phyloP scores from a whole-genome alignment of 35 echinoderm and acorn worm species.

The Ophiothrix spiculata region DNA sequence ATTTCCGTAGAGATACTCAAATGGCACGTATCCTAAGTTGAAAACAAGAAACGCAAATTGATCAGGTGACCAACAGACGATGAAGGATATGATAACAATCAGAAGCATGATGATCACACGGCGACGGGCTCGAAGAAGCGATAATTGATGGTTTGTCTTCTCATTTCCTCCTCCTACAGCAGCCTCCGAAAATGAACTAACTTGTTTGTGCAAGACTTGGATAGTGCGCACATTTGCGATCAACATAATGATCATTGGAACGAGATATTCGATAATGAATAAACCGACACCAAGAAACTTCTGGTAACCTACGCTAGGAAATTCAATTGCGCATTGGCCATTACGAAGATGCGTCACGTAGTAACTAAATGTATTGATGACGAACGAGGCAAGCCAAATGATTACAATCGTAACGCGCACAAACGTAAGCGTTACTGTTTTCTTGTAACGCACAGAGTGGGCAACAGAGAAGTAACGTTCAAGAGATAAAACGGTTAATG shows the following conservation, averaged over 20 bases:
- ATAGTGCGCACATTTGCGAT: conserved; percentile 51
- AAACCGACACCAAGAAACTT: conserved; percentile 41
- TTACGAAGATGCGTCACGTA: conserved; percentile 18
- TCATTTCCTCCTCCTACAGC: neutral
- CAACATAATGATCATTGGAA: conserved; percentile 76
- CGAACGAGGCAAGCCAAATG: conserved; percentile 61
- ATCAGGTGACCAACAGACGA: conserved; percentile 78
- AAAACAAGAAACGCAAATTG: conserved; percentile 63
- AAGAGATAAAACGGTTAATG: conserved; percentile 53
- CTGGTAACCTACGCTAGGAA: conserved; percentile 14
- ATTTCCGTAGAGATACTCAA: conserved; percentile 39
- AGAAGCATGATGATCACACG: conserved; percentile 67
- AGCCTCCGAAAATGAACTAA: neutral
- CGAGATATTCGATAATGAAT: conserved; percentile 62
- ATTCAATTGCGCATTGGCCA: conserved; percentile 42
- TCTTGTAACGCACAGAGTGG: conserved; percentile 56
- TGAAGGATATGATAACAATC: conserved; percentile 76
- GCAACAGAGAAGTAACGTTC: conserved; percentile 85
- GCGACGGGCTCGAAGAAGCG: neutral
- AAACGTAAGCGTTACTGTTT: conserved; percentile 33
- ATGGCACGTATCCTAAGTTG: conserved; percentile 44
- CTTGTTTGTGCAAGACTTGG: conserved; percentile 23
- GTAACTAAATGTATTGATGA: conserved; percentile 47
- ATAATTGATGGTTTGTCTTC: neutral
- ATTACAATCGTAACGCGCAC: conserved; percentile 15